Evolutionary conservation across 1,140 invertebrate species (phyloP), one percentile per base, ranked within the genome.

Genomic region (Capitella teleta): DNA sequence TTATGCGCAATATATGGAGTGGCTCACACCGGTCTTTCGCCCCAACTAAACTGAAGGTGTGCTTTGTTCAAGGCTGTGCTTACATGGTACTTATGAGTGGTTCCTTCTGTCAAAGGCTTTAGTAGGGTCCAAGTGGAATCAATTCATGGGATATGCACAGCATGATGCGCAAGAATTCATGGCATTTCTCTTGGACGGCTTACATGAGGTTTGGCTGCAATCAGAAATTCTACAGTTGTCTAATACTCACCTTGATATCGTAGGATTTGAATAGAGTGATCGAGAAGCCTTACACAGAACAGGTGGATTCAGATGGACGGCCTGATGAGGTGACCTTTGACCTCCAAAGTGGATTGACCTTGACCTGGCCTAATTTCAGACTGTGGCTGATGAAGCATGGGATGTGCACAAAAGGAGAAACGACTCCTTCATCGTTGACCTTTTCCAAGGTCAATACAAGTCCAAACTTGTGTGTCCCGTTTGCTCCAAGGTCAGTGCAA

Each of bases 401-500:
- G 63, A 69, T 4, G 71, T 74, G 34, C 79, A 82, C 62, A 74
- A 73, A 53, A 75, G 73, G 48, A 62, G 80, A 19, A 81, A 82
- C 57, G 78, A 82, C 59, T 79, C 77, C 3, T 74, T 81, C 12
- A 79, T 82, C 49, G 78, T 81, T 3, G 81, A 82, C 54, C 64
- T 76, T 14, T 79, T 82, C 51, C 78, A 81, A 58, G 76, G 75
- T n/a, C 76, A 77, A 56, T 74, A 70, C 54, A 76, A 76, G 45
- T 75, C 73, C 4, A 74, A 70, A 51, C 55, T 77, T 2, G 65
- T 74, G 1, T 77, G 76, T 60, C 76, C 75, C 8, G 59, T 60
- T 2, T 77, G 76, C 62, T 59, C 61, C 14, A 75, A 76, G 60
- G 74, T 76, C 50, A 51, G 57, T 36, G 18, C 12, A 14, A n/a